A percentile compares a stretch with the other conserved stretches of the same genome.
Evolutionary conservation across 2,888 invertebrate species (phyloP).

Genomic region (Latheticus oryzae): DNA sequence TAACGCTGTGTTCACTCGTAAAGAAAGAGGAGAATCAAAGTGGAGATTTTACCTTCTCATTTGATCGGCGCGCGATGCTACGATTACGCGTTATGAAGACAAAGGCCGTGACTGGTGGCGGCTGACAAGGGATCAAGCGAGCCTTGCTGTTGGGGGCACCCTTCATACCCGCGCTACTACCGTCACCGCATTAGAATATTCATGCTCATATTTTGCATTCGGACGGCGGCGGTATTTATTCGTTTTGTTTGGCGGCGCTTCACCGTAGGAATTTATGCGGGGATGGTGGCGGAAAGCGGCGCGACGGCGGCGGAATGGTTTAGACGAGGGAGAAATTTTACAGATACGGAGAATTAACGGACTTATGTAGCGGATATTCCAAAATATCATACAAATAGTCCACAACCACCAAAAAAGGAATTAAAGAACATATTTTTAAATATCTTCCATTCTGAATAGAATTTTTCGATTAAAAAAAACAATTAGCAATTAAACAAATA

Average conservation of each 20-base stretch:
- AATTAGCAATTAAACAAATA: no score
- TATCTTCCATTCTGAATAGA: no score
- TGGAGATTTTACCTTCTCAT: conserved; percentile 43
- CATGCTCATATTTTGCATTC: conserved; percentile 47
- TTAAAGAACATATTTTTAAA: no score
- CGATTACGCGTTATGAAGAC: conserved; percentile 50
- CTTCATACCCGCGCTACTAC: conserved; percentile 26
- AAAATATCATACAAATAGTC: no score
- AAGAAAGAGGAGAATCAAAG: conserved; percentile 41
- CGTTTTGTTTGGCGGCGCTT: conserved; percentile 37
- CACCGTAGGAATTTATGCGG: conserved; percentile 16
- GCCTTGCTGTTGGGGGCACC: conserved; percentile 37
- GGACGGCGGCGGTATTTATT: conserved; percentile 41
- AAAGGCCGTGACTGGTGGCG: conserved; percentile 48
- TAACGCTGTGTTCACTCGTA: conserved; percentile 31
- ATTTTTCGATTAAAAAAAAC: no score
- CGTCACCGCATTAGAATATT: conserved; percentile 45
- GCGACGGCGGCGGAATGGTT: conserved; percentile 11
- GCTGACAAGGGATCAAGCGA: conserved; percentile 49
- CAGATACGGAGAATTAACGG: no score
- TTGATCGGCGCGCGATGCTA: conserved; percentile 44
- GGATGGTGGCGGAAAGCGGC: conserved; percentile 2
- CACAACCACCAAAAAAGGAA: no score
- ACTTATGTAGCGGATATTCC: no score
- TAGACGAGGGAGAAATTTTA: no score